Percentiles rank a stretch among this genome's conserved stretches.
These are phyloP conservation scores for Okamejei kenojei DNA, from an alignment of 2,797 vertebrate species.

Conservation along the genomic window DNA sequence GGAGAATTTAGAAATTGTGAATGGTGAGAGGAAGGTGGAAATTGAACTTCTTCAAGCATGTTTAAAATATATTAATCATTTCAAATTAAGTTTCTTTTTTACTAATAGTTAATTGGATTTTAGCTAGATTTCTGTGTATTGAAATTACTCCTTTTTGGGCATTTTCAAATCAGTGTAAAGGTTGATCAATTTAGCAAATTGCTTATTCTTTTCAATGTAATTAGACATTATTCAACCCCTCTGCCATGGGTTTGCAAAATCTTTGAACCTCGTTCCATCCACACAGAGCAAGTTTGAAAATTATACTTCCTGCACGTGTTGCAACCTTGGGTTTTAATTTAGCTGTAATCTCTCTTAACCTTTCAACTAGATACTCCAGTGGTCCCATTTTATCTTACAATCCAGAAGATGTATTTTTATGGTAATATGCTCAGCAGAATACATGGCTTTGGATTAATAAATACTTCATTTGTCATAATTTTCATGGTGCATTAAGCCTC, in stretches of 20 bases:
- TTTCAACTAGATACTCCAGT: background rate
- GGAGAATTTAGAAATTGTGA: background rate
- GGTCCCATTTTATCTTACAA: background rate
- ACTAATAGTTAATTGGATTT: background rate
- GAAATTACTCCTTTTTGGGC: background rate
- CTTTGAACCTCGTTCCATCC: background rate
- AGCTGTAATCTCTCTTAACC: background rate
- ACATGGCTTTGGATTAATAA: background rate
- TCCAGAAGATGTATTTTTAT: background rate
- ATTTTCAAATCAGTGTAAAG: background rate
- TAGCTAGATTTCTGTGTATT: background rate
- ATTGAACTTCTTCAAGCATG: background rate
- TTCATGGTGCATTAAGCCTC: background rate
- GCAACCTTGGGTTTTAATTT: background rate
- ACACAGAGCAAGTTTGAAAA: constrained; percentile 3
- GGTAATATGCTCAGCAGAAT: background rate
- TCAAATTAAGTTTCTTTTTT: background rate
- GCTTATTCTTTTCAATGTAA: background rate
- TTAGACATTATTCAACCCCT: background rate
- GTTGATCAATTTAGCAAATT: background rate
- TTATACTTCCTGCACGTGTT: background rate
- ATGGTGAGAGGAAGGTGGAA: background rate
- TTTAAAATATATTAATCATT: background rate
- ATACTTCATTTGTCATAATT: background rate
- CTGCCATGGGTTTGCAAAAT: background rate